Evolutionary conservation across 2,113 vertebrate species (phyloP).

Genomic region (Oophaga pumilio): DNA sequence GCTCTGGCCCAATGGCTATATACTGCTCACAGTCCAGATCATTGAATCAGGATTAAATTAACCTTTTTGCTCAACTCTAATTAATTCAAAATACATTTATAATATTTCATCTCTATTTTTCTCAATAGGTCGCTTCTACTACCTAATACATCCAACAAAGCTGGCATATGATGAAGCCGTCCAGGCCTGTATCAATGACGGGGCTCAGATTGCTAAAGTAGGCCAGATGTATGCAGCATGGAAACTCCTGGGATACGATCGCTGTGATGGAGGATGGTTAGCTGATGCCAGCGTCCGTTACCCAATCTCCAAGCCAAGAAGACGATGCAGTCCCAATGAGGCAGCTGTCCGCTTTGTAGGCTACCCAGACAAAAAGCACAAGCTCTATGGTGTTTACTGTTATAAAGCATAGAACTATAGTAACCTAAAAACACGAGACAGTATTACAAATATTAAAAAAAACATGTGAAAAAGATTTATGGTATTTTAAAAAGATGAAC

Average conservation of each 20-base stretch:
- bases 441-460: conserved; percentile 64
- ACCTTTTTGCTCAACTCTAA: too few relatives aligned
- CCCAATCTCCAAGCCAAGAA: conserved; percentile 88
- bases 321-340: conserved; percentile 93
- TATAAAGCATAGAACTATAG: conserved; percentile 79
- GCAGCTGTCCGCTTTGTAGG: conserved; percentile 88
- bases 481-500: conserved; percentile 73
- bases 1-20: too few relatives aligned
- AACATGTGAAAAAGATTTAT: conserved; percentile 76
- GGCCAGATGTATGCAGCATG: conserved; percentile 92
- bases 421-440: conserved; percentile 44
- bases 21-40: too few relatives aligned
- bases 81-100: not conserved
- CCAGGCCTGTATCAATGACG: conserved; percentile 82
- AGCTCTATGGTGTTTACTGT: conserved; percentile 94
- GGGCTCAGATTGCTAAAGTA: conserved; percentile 89
- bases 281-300: conserved; percentile 95
- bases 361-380: conserved; percentile 89
- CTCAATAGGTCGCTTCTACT: conserved; percentile 84
- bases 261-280: conserved; percentile 93
- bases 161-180: conserved; percentile 86
- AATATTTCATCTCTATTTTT: conserved; percentile 32
- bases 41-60: too few relatives aligned
- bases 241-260: conserved; percentile 90
- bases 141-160: conserved; percentile 85